These are phyloP conservation scores for Thumatha senex DNA, from an alignment of 2,888 invertebrate species.

Conservation along the genomic window DNA sequence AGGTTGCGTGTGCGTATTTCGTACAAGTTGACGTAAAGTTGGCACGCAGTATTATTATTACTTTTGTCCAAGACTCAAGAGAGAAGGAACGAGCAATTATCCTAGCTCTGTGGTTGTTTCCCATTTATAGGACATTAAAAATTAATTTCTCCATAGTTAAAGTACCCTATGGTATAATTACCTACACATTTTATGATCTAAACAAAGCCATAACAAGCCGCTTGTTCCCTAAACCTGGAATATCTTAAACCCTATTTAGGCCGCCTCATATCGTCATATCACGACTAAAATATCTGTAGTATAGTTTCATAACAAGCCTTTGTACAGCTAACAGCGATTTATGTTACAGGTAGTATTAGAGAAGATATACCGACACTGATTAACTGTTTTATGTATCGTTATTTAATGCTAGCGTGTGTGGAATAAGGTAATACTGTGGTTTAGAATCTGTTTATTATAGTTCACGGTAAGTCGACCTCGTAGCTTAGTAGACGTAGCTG, in stretches of 20 bases:
- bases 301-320: conserved; percentile 10
- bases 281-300: conserved; percentile 5
- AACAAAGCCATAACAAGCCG: neutral
- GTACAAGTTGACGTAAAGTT: too few species aligned
- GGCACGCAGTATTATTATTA: too few species aligned
- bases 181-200: neutral
- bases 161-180: neutral
- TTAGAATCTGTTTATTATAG: neutral
- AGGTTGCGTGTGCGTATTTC: too few species aligned
- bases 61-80: too few species aligned
- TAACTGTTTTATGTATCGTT: conserved; percentile 6
- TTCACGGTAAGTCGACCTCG: neutral
- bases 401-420: conserved; percentile 7
- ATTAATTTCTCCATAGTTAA: too few species aligned
- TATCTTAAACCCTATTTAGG: conserved; percentile 2
- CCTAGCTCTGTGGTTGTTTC: too few species aligned
- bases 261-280: neutral
- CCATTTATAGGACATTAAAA: too few species aligned
- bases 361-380: conserved; percentile 12
- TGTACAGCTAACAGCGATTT: conserved; percentile 6
- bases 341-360: conserved; percentile 8
- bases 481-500: neutral
- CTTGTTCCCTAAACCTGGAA: neutral
- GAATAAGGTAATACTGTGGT: conserved; percentile 3
- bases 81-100: too few species aligned